Percentiles rank a stretch among this genome's conserved stretches.
phyloP scores from a whole-genome alignment of 2,888 invertebrate species.

The Hyposoter didymator region DNA sequence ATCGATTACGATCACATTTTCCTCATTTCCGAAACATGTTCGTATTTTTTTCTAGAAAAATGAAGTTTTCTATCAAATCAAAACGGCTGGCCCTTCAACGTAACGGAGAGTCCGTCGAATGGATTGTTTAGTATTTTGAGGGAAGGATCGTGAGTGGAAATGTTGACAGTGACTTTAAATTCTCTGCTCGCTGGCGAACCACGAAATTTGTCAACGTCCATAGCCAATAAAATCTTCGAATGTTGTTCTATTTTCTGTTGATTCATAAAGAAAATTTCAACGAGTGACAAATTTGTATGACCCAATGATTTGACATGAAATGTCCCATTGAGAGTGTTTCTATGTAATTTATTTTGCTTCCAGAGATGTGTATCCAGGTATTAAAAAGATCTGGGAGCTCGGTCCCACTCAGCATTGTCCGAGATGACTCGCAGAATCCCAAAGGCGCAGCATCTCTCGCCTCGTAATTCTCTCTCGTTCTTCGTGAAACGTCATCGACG shows the following conservation, averaged over 20 bases:
- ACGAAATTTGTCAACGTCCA: background rate
- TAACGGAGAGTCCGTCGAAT: no score
- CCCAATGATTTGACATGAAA: background rate
- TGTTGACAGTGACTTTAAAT: no score
- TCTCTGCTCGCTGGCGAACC: no score
- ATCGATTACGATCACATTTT: no score
- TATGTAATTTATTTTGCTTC: constrained; percentile 11
- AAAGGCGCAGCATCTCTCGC: constrained; percentile 43
- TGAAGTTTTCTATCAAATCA: no score
- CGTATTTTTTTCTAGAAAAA: no score
- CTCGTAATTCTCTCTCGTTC: constrained; percentile 53
- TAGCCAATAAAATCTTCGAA: background rate
- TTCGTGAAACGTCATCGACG: constrained; percentile 55
- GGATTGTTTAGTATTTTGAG: no score
- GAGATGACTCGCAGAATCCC: constrained; percentile 60
- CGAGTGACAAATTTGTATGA: background rate
- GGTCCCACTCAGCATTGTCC: constrained; percentile 38
- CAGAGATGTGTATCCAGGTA: constrained; percentile 29
- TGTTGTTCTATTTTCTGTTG: background rate
- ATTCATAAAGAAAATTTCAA: background rate
- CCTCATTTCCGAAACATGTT: no score
- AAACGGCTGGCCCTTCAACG: no score
- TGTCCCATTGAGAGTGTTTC: background rate
- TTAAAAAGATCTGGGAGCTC: constrained; percentile 59
- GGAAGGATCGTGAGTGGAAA: no score